phyloP scores from a whole-genome alignment of 2,888 invertebrate genomes.

The Acronicta leporina region DNA sequence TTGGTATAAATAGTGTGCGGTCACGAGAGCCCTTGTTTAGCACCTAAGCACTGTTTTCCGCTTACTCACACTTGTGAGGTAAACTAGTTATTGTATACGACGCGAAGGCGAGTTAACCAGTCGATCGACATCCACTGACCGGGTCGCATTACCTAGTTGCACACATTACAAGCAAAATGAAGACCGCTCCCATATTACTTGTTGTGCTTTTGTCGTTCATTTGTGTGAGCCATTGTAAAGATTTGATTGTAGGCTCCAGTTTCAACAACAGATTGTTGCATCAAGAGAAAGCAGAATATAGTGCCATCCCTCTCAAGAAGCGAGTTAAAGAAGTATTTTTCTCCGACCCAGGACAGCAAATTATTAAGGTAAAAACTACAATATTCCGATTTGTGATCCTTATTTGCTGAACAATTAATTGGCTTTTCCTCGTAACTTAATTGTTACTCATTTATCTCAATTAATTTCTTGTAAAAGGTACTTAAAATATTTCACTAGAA shows the following conservation, averaged over 20 bases:
- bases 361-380: conserved; percentile 76
- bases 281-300: conserved; percentile 83
- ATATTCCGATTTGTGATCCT: not conserved
- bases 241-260: conserved; percentile 83
- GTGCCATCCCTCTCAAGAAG: conserved; percentile 82
- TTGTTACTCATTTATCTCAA: conserved; percentile 13
- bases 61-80: conserved; percentile 49
- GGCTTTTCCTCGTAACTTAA: conserved; percentile 2
- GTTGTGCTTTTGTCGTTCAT: conserved; percentile 72
- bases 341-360: conserved; percentile 82
- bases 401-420: not conserved
- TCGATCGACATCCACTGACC: conserved; percentile 66
- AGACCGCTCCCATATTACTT: conserved; percentile 69
- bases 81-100: conserved; percentile 53
- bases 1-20: conserved; percentile 17
- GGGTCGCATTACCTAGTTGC: conserved; percentile 60
- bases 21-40: conserved; percentile 46
- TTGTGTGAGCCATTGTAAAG: conserved; percentile 74
- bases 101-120: conserved; percentile 61
- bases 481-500: conserved; percentile 23
- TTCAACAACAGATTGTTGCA: conserved; percentile 79
- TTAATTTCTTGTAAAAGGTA: conserved; percentile 26
- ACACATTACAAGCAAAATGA: conserved; percentile 69
- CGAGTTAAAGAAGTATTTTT: conserved; percentile 84
- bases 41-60: conserved; percentile 41